Base-by-base conservation (phyloP, 2,113 vertebrate genomes). In the Lethenteron reissneri region DNA sequence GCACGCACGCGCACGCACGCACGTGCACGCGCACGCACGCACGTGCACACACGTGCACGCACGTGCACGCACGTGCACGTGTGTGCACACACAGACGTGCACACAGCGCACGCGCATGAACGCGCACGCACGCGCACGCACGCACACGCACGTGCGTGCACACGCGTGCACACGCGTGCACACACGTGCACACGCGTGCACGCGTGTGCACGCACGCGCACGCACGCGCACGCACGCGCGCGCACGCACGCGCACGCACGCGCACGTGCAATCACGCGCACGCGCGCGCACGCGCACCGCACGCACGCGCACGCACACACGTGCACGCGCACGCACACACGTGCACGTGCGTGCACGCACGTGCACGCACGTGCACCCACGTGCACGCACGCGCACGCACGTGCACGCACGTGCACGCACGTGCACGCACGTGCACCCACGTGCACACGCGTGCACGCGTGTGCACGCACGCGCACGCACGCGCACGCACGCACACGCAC, bases 181-280 rank as follows among this genome's bases (percentile, higher is more conserved):
- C 59, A 62, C 59, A 62, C 59, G 59, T n/a, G n/a, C n/a, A n/a
- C n/a, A n/a, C 59, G 9, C 59, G 59, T 9, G 59, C 59, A 62
- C 59, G 59, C 59, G 9, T 9, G 59, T 9, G 59, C 59, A 62
- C 59, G 59, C 59, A 62, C 59, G 59, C 59, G 59, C 59, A 62
- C 59, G 59, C 59, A 62, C 59, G 59, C 59, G 59, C 59, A 62
- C 59, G 59, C 59, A 62, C 59, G 59, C 59, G 59, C 59, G 9
- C 59, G 59, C 59, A 62, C 59, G 59, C 59, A 62, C 59, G 9
- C 59, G 59, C 59, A 62, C 59, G 59, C 59, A 62, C 59, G 9
- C 59, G 59, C 59, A 62, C 59, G 59, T 9, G 9, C 59, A 62
- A n/a, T n/a, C 59, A 62, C 59, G 59, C 59, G 9, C 59, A 62